Base-by-base conservation (phyloP, 2,797 vertebrate species). In the Limosa lapponica region DNA sequence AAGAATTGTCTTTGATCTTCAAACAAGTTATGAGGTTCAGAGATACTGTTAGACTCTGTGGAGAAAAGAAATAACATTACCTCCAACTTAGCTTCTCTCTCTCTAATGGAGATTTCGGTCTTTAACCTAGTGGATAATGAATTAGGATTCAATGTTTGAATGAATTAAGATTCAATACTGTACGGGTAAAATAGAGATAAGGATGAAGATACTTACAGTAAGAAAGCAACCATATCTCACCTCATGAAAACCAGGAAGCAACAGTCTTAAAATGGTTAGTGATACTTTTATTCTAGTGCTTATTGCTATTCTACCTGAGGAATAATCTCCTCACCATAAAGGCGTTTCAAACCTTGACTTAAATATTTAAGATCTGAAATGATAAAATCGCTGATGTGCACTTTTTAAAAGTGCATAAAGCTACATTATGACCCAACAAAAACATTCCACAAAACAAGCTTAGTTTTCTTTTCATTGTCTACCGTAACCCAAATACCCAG, bases 71-170 rank as follows among this genome's bases (percentile, higher is more conserved):
- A 74, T 92, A 64, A 82, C 14, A 74, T 94, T 95, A 97, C 97
- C 97, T 97, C 93, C 87, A 94, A 59, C 8, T 93, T 75, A 74
- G 87, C 82, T 94, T 96, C 87, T 82, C 69, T 87, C 90, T 94
- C 79, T 64, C 86, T 95, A 88, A 82, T 62, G 78, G 81, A 57
- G 75, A 91, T 84, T 93, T 95, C 8, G 0, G 77, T 91, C 97
- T 94, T 97, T 89, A 97, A 95, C 97, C 96, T 97, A 92, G 32
- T 96, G 54, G 95, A 97, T 90, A 97, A 92, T 28, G 64, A 96
- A 95, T 88, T 91, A 92, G 80, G 58, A 96, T 83, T 85, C 25
- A 80, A 87, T 67, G 71, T 91, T 95, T 96, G 93, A 70, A 84
- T 24, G 62, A 96, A 95, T 88, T 91, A 92, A 82, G 59, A 96